Percentiles rank a stretch among this genome's conserved stretches.
Evolutionary conservation across 2,888 invertebrate genomes (phyloP).

Genomic region (Trimorus sp.): DNA sequence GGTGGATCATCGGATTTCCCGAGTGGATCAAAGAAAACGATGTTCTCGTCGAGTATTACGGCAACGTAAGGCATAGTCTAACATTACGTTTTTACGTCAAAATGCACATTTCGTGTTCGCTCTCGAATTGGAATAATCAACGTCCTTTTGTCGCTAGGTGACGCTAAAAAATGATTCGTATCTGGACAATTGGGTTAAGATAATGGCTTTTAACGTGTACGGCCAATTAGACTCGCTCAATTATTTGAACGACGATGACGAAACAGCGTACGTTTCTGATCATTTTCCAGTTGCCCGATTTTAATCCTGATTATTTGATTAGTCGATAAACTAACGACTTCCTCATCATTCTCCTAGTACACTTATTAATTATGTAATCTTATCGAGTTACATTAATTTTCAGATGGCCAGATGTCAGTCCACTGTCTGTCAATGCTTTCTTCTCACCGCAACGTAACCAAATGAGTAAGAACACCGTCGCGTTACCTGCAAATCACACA

Average conservation of each 20-base stretch:
- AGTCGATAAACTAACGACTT: neutral
- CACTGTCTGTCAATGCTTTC: constrained; percentile 91
- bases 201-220: constrained; percentile 12
- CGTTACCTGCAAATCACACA: neutral
- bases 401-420: constrained; percentile 87
- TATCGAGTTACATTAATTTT: constrained; percentile 35
- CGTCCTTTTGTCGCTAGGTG: too few relatives aligned
- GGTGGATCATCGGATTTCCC: constrained; percentile 43
- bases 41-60: constrained; percentile 30
- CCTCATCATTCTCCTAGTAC: neutral
- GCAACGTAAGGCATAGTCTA: constrained; percentile 38
- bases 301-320: neutral
- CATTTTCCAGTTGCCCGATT: neutral
- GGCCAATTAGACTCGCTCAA: constrained; percentile 32
- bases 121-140: too few relatives aligned
- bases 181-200: constrained; percentile 15
- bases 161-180: neutral
- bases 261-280: constrained; percentile 25
- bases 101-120: neutral
- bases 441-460: constrained; percentile 90
- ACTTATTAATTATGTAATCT: neutral
- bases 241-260: constrained; percentile 40
- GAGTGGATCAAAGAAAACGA: constrained; percentile 41
- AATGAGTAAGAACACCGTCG: constrained; percentile 85
- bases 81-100: neutral